A percentile compares a stretch with the other conserved stretches of the same genome.
Evolutionary conservation across 1,140 invertebrate genomes (phyloP).

Genomic region (Drosophila athabasca): DNA sequence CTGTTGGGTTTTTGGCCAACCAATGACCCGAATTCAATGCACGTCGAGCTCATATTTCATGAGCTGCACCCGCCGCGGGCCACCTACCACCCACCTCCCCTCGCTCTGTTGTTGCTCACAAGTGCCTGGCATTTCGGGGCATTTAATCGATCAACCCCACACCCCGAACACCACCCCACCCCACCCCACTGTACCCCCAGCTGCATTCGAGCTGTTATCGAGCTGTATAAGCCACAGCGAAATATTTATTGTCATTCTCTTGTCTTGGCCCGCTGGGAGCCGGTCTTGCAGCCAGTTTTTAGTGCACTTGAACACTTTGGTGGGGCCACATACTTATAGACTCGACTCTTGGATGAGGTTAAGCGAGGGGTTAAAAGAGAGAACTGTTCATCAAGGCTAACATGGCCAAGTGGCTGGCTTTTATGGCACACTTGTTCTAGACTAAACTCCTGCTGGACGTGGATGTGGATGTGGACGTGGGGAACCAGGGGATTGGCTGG

Average conservation of each 20-base stretch:
- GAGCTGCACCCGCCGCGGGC: slow-evolving; percentile 17
- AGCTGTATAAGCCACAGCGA: slow-evolving; percentile 34
- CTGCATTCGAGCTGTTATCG: slow-evolving; percentile 49
- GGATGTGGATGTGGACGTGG: no score
- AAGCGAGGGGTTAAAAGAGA: slow-evolving; percentile 31
- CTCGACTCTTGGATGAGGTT: no score
- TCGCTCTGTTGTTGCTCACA: slow-evolving; percentile 1
- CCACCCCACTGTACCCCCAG: background rate
- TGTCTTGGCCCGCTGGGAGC: slow-evolving; percentile 21
- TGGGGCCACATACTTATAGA: slow-evolving; percentile 9
- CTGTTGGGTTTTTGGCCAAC: slow-evolving; percentile 26
- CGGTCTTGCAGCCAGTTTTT: slow-evolving; percentile 53
- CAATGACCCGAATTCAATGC: slow-evolving; percentile 77
- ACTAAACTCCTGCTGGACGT: no score
- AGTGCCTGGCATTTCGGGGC: slow-evolving; percentile 57
- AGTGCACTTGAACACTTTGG: slow-evolving; percentile 58
- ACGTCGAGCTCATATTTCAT: slow-evolving; percentile 70
- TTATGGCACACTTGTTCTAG: slow-evolving; percentile 59
- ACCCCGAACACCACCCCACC: slow-evolving; percentile 7
- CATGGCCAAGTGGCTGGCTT: slow-evolving; percentile 56
- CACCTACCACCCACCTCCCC: background rate
- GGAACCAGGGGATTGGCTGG: slow-evolving; percentile 21
- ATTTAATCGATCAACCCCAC: slow-evolving; percentile 55
- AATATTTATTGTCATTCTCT: slow-evolving; percentile 58
- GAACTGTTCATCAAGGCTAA: slow-evolving; percentile 67